Evolutionary conservation across 2,797 vertebrate genomes (phyloP).

Genomic region (Odontamblyopus rebecca): DNA sequence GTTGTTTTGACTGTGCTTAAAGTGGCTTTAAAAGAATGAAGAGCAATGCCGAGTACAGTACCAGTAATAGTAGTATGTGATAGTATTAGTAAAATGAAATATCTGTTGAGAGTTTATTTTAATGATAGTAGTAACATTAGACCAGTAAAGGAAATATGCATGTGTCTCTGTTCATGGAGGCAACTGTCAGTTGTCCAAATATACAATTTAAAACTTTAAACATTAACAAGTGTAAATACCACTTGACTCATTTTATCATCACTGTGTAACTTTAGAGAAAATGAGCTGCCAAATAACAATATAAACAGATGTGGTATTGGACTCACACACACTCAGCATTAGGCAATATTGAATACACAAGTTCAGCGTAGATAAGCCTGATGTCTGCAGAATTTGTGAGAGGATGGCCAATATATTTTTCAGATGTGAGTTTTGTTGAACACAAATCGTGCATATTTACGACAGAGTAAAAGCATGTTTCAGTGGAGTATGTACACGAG

Average conservation of each 20-base stretch:
- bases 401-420: conserved; percentile 20
- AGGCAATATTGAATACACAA: conserved; percentile 49
- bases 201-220: background rate
- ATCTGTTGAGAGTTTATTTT: background rate
- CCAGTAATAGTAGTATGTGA: no score
- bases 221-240: background rate
- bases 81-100: no score
- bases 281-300: conserved; percentile 35
- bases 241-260: conserved; percentile 3
- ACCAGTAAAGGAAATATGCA: background rate
- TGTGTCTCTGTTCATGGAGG: background rate
- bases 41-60: no score
- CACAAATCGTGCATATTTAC: conserved; percentile 25
- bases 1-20: no score
- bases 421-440: conserved; percentile 34
- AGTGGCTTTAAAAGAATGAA: no score
- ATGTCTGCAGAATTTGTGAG: conserved; percentile 44
- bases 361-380: conserved; percentile 45
- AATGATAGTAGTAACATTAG: background rate
- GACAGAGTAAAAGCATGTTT: background rate
- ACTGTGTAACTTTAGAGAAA: conserved; percentile 29
- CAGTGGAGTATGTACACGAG: conserved; percentile 2
- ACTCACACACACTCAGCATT: conserved; percentile 30
- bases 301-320: conserved; percentile 45
- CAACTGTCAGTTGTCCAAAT: background rate